These are phyloP conservation scores for Polydrusus pterygomalis DNA, from an alignment of 2,888 invertebrate genomes.

Conservation along the genomic window DNA sequence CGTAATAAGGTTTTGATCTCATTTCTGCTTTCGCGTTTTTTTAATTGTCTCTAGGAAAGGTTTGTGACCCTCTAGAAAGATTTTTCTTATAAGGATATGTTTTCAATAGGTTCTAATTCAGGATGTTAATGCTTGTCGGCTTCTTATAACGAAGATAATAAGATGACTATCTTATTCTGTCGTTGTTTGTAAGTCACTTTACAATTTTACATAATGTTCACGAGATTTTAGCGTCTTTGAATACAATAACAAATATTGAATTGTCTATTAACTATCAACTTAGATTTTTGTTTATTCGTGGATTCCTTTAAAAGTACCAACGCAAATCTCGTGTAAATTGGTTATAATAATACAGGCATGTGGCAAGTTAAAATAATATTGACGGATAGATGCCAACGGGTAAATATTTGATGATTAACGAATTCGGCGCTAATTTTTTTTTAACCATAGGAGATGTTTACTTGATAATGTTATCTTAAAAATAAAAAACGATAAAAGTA, in stretches of 20 bases:
- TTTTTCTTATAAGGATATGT: too few relatives aligned
- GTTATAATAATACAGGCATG: conserved; percentile 6
- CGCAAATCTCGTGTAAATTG: conserved; percentile 15
- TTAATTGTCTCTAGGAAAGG: too few relatives aligned
- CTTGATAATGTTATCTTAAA: too few relatives aligned
- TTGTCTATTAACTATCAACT: conserved; percentile 1
- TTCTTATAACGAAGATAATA: too few relatives aligned
- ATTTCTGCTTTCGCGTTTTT: too few relatives aligned
- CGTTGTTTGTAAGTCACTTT: too few relatives aligned
- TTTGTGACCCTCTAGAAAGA: too few relatives aligned
- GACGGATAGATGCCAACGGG: conserved; percentile 14
- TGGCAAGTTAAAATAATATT: conserved; percentile 15
- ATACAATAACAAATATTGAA: neutral
- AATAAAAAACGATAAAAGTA: too few relatives aligned
- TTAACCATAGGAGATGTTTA: neutral
- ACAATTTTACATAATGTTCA: neutral
- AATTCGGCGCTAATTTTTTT: conserved; percentile 11
- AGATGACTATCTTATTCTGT: too few relatives aligned
- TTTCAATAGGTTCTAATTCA: too few relatives aligned
- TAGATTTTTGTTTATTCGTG: conserved; percentile 9
- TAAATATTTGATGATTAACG: conserved; percentile 14
- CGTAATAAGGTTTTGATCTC: too few relatives aligned
- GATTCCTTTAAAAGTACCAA: neutral
- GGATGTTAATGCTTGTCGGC: too few relatives aligned
- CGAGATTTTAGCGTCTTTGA: neutral